Evolutionary conservation across 1,140 invertebrate genomes (phyloP).

Genomic region (Drosophila lini): DNA sequence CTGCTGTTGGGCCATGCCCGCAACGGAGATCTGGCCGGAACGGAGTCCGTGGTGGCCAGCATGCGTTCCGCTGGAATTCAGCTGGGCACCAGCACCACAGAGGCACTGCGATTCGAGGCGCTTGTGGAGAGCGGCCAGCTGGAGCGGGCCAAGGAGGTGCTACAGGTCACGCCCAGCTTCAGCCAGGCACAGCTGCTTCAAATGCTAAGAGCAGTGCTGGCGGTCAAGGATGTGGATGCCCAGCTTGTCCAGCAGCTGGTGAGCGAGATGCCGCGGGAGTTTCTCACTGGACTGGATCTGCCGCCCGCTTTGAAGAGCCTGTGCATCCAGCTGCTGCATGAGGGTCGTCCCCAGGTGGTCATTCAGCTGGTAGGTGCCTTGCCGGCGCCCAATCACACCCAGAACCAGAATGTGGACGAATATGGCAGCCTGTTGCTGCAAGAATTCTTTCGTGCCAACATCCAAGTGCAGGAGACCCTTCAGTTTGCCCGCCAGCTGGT

Average conservation of each 20-base stretch:
- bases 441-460: conserved; percentile 63
- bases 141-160: conserved; percentile 56
- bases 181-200: conserved; percentile 59
- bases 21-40: conserved; percentile 79
- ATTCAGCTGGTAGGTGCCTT: conserved; percentile 52
- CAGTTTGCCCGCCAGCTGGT: conserved; percentile 59
- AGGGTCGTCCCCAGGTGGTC: conserved; percentile 32
- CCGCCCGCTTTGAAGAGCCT: conserved; percentile 54
- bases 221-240: conserved; percentile 7
- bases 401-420: conserved; percentile 72
- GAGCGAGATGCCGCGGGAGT: conserved; percentile 55
- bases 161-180: conserved; percentile 47
- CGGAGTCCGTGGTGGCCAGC: conserved; percentile 75
- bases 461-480: conserved; percentile 42
- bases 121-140: conserved; percentile 84
- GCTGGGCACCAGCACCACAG: conserved; percentile 48
- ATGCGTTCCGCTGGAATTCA: conserved; percentile 83
- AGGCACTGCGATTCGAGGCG: conserved; percentile 86
- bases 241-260: conserved; percentile 58
- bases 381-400: conserved; percentile 57
- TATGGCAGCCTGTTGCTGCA: conserved; percentile 61
- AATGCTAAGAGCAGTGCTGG: conserved; percentile 53
- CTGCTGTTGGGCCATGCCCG: conserved; percentile 85
- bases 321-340: conserved; percentile 66
- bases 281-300: conserved; percentile 54